Evolutionary conservation across 2,113 vertebrate species (phyloP).

Genomic region (Hyperopisus bebe): DNA sequence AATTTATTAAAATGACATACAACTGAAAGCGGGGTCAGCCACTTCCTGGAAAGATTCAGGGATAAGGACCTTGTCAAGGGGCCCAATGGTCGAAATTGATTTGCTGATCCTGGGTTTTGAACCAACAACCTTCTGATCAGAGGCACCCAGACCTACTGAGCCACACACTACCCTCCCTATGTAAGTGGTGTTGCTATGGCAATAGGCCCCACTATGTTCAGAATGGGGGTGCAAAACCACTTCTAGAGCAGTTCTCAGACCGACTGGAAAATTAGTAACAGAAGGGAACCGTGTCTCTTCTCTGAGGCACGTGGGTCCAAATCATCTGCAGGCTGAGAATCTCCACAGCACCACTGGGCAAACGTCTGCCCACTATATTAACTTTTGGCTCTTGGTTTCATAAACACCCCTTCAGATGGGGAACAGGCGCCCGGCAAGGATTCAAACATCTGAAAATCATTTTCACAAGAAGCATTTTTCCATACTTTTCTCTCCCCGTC

Average conservation of each 20-base stretch:
- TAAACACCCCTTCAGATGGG: conserved; percentile 1
- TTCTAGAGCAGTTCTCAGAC: background rate
- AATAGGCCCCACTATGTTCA: background rate
- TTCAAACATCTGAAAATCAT: background rate
- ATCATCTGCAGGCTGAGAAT: background rate
- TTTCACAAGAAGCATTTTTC: background rate
- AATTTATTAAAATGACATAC: background rate
- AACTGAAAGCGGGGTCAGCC: background rate
- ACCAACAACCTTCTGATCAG: background rate
- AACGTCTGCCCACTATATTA: background rate
- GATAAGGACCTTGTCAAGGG: background rate
- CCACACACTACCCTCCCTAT: background rate
- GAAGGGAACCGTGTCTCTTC: background rate
- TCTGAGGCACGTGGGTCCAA: background rate
- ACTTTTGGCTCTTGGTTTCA: background rate
- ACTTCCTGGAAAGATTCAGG: background rate
- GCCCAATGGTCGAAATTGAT: background rate
- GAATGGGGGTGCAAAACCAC: background rate
- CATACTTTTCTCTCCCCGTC: background rate
- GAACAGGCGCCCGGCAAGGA: background rate
- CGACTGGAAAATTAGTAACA: background rate
- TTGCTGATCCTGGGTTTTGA: background rate
- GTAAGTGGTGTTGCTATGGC: background rate
- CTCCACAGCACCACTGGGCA: background rate
- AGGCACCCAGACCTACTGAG: background rate